Evolutionary conservation across 2,797 vertebrate species (phyloP).

Genomic region (Epinephelus coioides): DNA sequence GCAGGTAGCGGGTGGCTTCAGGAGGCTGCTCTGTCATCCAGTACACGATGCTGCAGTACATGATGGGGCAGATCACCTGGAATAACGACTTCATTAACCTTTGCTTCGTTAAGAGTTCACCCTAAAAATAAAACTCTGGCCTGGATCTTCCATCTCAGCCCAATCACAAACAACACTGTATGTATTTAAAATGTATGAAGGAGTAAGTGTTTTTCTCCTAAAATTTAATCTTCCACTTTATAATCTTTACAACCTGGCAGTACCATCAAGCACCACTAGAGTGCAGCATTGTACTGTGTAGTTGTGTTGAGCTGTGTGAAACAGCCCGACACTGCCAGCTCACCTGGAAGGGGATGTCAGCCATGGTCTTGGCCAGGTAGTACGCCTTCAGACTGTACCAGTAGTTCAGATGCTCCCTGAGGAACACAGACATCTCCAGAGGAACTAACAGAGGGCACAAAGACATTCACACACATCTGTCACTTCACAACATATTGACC

Average conservation of each 20-base stretch:
- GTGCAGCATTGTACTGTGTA: not conserved
- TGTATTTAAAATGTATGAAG: too few species aligned
- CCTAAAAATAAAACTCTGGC: not conserved
- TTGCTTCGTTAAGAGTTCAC: not conserved
- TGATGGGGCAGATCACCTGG: slow-evolving; percentile 93
- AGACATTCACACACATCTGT: slow-evolving; percentile 17
- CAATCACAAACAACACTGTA: too few species aligned
- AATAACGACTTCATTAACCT: slow-evolving; percentile 35
- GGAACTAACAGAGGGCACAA: slow-evolving; percentile 87
- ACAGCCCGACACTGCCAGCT: slow-evolving; percentile 22
- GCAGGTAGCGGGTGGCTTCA: slow-evolving; percentile 92
- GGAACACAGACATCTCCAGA: slow-evolving; percentile 87
- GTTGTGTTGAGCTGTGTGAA: too few species aligned
- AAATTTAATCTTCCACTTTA: too few species aligned
- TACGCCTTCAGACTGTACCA: slow-evolving; percentile 99
- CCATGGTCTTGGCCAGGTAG: slow-evolving; percentile 97
- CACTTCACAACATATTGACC: not conserved
- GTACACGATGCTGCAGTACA: slow-evolving; percentile 98
- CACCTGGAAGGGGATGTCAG: slow-evolving; percentile 95
- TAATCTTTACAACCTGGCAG: not conserved
- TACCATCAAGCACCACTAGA: slow-evolving; percentile 17
- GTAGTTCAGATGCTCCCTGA: slow-evolving; percentile 93
- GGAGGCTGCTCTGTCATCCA: slow-evolving; percentile 99
- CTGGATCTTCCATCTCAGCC: too few species aligned
- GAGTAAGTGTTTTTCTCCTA: too few species aligned